Percentiles rank a stretch among this genome's conserved stretches.
These are phyloP conservation scores for Acromyrmex heyeri DNA, from an alignment of 1,140 invertebrate genomes.

Conservation along the genomic window DNA sequence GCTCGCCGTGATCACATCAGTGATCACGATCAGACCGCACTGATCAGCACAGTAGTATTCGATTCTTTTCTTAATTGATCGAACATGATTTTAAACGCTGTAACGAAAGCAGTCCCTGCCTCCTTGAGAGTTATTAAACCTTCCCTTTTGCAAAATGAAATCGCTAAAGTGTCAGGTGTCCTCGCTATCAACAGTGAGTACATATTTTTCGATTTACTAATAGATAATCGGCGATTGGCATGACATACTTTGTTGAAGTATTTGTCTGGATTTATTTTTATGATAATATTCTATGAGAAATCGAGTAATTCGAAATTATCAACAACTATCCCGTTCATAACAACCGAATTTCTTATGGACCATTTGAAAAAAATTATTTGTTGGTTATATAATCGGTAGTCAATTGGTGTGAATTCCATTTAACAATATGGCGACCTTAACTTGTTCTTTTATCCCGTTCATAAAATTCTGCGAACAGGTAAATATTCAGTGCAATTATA, in stretches of 20 bases:
- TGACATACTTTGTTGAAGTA: background rate
- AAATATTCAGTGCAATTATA: background rate
- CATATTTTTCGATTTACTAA: background rate
- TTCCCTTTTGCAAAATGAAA: constrained; percentile 87
- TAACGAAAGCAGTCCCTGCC: constrained; percentile 88
- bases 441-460: constrained; percentile 52
- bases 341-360: background rate
- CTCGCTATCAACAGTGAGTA: constrained; percentile 89
- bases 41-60: background rate
- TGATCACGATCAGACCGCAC: too few relatives aligned
- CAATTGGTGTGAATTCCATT: constrained; percentile 63
- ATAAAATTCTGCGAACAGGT: background rate
- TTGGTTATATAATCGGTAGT: constrained; percentile 81
- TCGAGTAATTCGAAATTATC: background rate
- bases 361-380: background rate
- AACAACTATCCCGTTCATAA: background rate
- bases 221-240: background rate
- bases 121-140: constrained; percentile 89
- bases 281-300: background rate
- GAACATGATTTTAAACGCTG: constrained; percentile 89
- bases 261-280: background rate
- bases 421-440: constrained; percentile 82
- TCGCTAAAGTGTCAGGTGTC: constrained; percentile 86
- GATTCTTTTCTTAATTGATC: constrained; percentile 81
- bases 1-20: too few relatives aligned